A percentile compares a stretch with the other conserved stretches of the same genome.
Conservation (phyloP, 2,888 invertebrate species). For the Parnassius glacialis region DNA sequence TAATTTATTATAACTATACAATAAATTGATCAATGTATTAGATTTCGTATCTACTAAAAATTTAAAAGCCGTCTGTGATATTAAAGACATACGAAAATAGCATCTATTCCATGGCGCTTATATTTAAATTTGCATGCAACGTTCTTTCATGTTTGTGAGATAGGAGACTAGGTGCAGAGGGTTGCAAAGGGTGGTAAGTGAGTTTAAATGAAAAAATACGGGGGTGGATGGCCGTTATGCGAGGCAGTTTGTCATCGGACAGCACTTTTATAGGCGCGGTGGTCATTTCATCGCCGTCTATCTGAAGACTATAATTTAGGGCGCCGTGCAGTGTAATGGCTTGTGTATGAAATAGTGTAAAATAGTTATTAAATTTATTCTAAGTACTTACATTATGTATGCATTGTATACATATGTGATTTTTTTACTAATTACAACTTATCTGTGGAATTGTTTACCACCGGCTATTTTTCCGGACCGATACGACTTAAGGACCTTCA, state of each 20-base stretch:
- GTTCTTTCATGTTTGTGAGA: constrained; percentile 1
- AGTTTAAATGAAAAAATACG: constrained; percentile 59
- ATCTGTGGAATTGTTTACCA: too few species aligned
- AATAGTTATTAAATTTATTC: too few species aligned
- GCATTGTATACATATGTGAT: too few species aligned
- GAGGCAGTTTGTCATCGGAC: constrained; percentile 61
- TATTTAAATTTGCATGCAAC: constrained; percentile 9
- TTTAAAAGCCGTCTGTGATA: not conserved
- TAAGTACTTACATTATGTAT: too few species aligned
- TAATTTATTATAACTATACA: constrained; percentile 38
- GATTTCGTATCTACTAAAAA: constrained; percentile 23
- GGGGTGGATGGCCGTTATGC: constrained; percentile 50
- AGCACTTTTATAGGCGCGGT: constrained; percentile 57
- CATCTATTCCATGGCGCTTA: constrained; percentile 1
- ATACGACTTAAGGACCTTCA: too few species aligned
- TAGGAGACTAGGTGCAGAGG: constrained; percentile 8
- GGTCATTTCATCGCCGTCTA: constrained; percentile 44
- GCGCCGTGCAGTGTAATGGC: constrained; percentile 31
- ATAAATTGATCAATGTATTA: constrained; percentile 39
- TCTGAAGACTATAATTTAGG: constrained; percentile 34
- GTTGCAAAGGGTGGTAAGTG: constrained; percentile 46
- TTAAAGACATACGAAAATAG: not conserved
- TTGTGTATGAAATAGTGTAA: too few species aligned
- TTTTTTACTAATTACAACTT: too few species aligned
- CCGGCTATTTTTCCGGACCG: too few species aligned